These are phyloP conservation scores for Cyprinodon tularosa DNA, from an alignment of 2,113 vertebrate species.

Conservation along the genomic window DNA sequence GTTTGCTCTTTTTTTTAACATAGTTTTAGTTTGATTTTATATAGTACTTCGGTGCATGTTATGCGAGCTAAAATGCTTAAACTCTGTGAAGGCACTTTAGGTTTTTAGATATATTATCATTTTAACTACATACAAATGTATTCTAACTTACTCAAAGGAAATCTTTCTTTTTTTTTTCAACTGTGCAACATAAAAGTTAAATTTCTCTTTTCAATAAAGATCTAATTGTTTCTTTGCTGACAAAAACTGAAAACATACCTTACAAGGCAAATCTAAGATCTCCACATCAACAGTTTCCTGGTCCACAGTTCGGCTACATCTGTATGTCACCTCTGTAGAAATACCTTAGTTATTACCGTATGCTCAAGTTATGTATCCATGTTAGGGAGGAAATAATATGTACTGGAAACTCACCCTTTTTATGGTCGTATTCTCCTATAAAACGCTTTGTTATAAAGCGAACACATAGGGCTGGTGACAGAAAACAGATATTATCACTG, in stretches of 20 bases:
- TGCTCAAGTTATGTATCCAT: background rate
- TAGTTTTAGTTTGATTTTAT: too few relatives aligned
- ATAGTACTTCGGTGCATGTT: too few relatives aligned
- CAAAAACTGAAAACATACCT: constrained; percentile 51
- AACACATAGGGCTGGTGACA: constrained; percentile 79
- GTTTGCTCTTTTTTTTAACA: too few relatives aligned
- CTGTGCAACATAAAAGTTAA: too few relatives aligned
- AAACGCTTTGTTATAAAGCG: constrained; percentile 80
- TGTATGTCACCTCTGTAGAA: constrained; percentile 76
- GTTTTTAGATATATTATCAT: too few relatives aligned
- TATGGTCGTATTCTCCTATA: constrained; percentile 82
- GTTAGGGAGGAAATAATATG: background rate
- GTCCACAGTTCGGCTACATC: constrained; percentile 74
- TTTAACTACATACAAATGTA: too few relatives aligned
- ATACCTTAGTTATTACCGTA: background rate
- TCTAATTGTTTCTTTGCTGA: background rate
- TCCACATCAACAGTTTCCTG: constrained; percentile 77
- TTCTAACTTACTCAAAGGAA: too few relatives aligned
- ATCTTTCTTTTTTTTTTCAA: too few relatives aligned
- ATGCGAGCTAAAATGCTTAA: too few relatives aligned
- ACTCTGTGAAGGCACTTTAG: too few relatives aligned
- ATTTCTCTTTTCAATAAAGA: background rate
- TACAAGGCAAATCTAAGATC: constrained; percentile 75
- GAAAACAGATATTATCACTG: constrained; percentile 49
- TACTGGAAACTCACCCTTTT: constrained; percentile 66